Conservation (phyloP, 2,113 vertebrate species). For the Rutilus rutilus region DNA sequence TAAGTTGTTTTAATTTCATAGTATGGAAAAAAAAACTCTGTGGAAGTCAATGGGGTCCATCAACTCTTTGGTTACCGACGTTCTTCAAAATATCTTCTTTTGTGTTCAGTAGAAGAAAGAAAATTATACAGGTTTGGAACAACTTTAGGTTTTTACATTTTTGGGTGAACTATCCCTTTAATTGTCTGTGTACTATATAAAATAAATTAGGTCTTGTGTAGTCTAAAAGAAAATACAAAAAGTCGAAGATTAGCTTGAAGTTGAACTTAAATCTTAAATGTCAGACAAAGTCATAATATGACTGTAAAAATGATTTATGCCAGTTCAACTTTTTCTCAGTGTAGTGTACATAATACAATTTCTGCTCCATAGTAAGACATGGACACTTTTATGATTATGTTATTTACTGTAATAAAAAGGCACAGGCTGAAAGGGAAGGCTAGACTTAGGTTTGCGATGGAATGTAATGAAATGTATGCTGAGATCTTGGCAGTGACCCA, state of each 20-base stretch:
- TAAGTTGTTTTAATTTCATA: too few species aligned
- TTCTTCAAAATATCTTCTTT: too few species aligned
- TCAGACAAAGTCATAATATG: background rate
- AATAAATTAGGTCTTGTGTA: background rate
- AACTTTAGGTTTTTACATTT: too few species aligned
- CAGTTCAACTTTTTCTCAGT: background rate
- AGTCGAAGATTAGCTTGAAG: background rate
- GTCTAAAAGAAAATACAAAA: background rate
- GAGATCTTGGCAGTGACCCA: background rate
- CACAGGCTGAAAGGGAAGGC: background rate
- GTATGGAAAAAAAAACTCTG: too few species aligned
- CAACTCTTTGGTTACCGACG: too few species aligned
- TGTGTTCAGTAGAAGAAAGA: too few species aligned
- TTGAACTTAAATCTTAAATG: background rate
- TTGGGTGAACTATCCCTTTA: background rate
- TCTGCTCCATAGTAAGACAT: background rate
- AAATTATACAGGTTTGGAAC: too few species aligned
- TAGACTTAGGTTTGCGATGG: background rate
- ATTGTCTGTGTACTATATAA: background rate
- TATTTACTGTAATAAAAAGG: background rate
- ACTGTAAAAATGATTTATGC: background rate
- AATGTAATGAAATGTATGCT: background rate
- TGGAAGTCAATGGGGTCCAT: too few species aligned
- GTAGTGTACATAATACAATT: background rate
- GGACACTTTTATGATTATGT: background rate